These are phyloP conservation scores for Chelonia mydas DNA, from an alignment of 2,797 vertebrate species.

Conservation along the genomic window DNA sequence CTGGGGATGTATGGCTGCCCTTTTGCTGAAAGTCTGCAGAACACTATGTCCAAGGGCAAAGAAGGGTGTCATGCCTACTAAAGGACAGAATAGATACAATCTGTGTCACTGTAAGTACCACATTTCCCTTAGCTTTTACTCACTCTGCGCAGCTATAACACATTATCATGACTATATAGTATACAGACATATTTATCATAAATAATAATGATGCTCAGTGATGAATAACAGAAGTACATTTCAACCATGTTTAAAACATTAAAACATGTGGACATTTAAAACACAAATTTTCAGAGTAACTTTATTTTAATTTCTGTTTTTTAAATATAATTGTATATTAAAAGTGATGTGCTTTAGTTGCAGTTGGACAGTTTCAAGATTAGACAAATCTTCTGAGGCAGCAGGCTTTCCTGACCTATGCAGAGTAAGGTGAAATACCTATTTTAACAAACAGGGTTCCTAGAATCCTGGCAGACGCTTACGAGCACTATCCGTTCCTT, in stretches of 20 bases:
- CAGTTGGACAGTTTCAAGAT: neutral
- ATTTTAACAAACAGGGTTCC: neutral
- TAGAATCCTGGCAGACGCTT: neutral
- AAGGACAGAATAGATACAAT: rapidly evolving
- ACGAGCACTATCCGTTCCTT: neutral
- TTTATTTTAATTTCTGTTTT: neutral
- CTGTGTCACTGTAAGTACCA: neutral
- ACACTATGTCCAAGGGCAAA: neutral
- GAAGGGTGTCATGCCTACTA: neutral
- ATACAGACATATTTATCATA: neutral
- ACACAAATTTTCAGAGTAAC: rapidly evolving
- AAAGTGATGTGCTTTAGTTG: neutral
- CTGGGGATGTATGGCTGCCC: neutral
- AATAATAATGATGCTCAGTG: neutral
- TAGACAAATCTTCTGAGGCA: neutral
- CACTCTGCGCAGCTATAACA: neutral
- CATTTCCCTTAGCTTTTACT: neutral
- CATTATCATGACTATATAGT: neutral
- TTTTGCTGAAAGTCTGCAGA: constrained; percentile 14
- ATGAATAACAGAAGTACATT: neutral
- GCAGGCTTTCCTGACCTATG: rapidly evolving
- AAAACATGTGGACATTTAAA: neutral
- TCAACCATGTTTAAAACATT: neutral
- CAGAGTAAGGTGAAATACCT: neutral
- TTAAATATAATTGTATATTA: neutral